Conservation (phyloP, 1,140 invertebrate species). For the Ridgeia piscesae region DNA sequence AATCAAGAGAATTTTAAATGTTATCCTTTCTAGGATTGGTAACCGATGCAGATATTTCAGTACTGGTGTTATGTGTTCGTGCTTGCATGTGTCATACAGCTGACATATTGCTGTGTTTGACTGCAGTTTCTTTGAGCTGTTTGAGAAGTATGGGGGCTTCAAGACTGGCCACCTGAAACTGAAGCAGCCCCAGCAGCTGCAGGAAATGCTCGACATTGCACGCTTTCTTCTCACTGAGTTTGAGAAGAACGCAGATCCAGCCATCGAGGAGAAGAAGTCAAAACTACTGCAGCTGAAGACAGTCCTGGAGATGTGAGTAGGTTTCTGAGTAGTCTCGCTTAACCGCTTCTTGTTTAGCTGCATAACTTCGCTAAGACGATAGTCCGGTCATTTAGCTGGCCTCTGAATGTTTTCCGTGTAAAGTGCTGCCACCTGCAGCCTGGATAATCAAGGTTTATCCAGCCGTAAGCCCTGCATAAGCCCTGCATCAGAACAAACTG, state of each 20-base stretch:
- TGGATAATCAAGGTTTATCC: too few species aligned
- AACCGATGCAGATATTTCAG: too few species aligned
- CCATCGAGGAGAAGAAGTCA: conserved; percentile 83
- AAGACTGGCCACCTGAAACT: conserved; percentile 95
- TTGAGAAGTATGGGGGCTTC: conserved; percentile 95
- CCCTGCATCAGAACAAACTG: too few species aligned
- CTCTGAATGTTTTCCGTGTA: too few species aligned
- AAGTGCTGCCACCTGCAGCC: too few species aligned
- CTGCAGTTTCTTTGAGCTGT: conserved; percentile 94
- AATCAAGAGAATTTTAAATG: too few species aligned
- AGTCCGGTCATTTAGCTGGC: too few species aligned
- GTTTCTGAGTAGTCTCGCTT: too few species aligned
- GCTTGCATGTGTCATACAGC: not conserved
- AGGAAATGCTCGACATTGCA: conserved; percentile 95
- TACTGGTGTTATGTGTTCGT: not conserved
- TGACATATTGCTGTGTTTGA: conserved; percentile 13
- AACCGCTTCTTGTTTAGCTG: too few species aligned
- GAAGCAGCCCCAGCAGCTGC: conserved; percentile 90
- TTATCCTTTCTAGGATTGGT: too few species aligned
- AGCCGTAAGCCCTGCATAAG: too few species aligned
- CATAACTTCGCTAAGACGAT: too few species aligned
- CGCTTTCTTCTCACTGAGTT: conserved; percentile 85
- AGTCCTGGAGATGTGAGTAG: conserved; percentile 93
- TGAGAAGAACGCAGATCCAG: conserved; percentile 80
- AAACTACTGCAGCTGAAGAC: conserved; percentile 97